A percentile compares a stretch with the other conserved stretches of the same genome.
These are phyloP conservation scores for Phrynosoma platyrhinos DNA, from an alignment of 2,113 vertebrate species.

Conservation along the genomic window DNA sequence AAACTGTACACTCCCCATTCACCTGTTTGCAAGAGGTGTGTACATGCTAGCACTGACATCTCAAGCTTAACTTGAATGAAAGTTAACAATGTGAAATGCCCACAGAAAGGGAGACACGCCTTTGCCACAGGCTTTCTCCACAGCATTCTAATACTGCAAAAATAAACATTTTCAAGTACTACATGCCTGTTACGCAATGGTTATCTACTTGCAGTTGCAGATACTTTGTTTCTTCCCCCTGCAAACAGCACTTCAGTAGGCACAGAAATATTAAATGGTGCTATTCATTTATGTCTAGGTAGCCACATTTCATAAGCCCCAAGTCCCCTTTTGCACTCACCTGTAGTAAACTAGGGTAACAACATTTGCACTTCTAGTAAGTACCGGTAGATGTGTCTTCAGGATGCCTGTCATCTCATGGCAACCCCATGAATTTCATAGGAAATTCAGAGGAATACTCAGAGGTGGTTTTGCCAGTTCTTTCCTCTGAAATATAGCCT, in stretches of 20 bases:
- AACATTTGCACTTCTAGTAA: neutral
- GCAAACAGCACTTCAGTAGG: neutral
- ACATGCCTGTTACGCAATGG: neutral
- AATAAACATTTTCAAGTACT: neutral
- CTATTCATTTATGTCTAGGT: neutral
- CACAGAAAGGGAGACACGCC: neutral
- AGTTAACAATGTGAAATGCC: neutral
- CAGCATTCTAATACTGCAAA: neutral
- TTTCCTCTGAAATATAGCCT: no score
- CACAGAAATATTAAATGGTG: neutral
- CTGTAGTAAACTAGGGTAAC: neutral
- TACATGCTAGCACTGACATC: neutral
- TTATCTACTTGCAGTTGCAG: no score
- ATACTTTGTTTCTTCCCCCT: neutral
- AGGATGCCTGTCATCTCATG: no score
- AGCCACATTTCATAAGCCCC: neutral
- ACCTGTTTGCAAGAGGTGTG: neutral
- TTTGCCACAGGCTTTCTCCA: neutral
- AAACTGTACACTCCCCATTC: neutral
- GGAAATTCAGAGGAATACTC: no score
- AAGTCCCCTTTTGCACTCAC: neutral
- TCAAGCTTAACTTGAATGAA: neutral
- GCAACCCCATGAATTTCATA: no score
- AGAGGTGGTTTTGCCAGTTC: no score
- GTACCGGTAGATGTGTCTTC: neutral